Evolutionary conservation across 2,888 invertebrate genomes (phyloP).

Genomic region (Tinea semifulvella): DNA sequence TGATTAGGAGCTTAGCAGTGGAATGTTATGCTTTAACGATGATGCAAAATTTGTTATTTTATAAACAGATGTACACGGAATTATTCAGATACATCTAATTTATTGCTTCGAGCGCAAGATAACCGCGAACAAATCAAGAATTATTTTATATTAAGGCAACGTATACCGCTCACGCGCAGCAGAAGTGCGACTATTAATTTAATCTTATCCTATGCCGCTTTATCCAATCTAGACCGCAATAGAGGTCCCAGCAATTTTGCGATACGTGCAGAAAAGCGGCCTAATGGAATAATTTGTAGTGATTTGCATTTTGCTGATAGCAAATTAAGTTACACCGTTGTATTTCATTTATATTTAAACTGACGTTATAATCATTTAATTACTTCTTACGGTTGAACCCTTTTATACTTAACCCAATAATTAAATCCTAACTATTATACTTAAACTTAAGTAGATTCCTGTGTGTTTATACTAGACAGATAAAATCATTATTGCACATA

Average conservation of each 20-base stretch:
- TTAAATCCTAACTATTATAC: no score
- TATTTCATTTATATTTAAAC: neutral
- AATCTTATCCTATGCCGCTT: slow-evolving; percentile 23
- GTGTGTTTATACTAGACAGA: no score
- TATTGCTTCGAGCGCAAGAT: slow-evolving; percentile 21
- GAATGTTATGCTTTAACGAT: no score
- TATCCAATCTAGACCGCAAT: slow-evolving; percentile 17
- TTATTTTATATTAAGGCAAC: slow-evolving; percentile 26
- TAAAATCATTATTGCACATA: no score
- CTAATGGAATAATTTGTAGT: slow-evolving; percentile 35
- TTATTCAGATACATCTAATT: slow-evolving; percentile 4
- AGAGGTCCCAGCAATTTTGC: slow-evolving; percentile 20
- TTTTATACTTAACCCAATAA: no score
- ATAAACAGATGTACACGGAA: neutral
- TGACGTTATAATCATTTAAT: no score
- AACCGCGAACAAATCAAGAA: slow-evolving; percentile 32
- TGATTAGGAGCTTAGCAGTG: no score
- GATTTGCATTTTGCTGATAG: slow-evolving; percentile 27
- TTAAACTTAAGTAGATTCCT: no score
- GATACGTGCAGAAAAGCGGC: slow-evolving; percentile 36
- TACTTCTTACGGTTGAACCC: no score
- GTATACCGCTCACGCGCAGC: slow-evolving; percentile 29
- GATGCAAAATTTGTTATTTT: no score
- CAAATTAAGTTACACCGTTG: neutral
- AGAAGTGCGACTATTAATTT: slow-evolving; percentile 34